These are phyloP conservation scores for Tetramorium alpestre DNA, from an alignment of 1,140 invertebrate species.

Conservation along the genomic window DNA sequence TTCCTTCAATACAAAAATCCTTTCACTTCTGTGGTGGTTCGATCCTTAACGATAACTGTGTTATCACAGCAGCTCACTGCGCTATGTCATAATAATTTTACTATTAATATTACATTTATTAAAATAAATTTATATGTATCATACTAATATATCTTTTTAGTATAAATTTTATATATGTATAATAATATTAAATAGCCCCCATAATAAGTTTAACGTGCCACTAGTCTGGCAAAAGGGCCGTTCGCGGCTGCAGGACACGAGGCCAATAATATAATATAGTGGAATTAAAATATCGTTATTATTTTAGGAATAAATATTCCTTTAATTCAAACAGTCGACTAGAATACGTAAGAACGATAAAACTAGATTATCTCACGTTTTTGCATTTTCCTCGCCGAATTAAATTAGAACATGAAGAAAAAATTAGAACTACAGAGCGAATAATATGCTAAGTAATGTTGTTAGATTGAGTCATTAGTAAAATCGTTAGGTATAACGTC, in stretches of 20 bases:
- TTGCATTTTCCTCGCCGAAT: background rate
- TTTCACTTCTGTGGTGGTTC: constrained; percentile 84
- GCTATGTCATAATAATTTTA: constrained; percentile 62
- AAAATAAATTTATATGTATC: background rate
- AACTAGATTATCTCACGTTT: background rate
- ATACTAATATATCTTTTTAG: no score
- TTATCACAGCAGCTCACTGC: constrained; percentile 86
- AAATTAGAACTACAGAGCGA: background rate
- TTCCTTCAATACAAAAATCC: constrained; percentile 36
- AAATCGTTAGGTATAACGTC: background rate
- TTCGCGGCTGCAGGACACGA: no score
- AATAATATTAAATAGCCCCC: no score
- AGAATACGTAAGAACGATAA: background rate
- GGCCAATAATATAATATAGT: background rate
- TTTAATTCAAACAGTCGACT: background rate
- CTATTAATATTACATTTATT: background rate
- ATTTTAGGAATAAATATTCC: background rate
- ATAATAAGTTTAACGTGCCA: no score
- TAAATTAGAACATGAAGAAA: background rate
- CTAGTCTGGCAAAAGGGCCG: no score
- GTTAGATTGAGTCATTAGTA: background rate
- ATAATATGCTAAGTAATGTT: background rate
- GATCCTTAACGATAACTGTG: constrained; percentile 83
- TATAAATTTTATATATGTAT: no score
- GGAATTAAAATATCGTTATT: background rate